Base-by-base conservation (phyloP, 2,888 invertebrate genomes). In the Blera fallax region DNA sequence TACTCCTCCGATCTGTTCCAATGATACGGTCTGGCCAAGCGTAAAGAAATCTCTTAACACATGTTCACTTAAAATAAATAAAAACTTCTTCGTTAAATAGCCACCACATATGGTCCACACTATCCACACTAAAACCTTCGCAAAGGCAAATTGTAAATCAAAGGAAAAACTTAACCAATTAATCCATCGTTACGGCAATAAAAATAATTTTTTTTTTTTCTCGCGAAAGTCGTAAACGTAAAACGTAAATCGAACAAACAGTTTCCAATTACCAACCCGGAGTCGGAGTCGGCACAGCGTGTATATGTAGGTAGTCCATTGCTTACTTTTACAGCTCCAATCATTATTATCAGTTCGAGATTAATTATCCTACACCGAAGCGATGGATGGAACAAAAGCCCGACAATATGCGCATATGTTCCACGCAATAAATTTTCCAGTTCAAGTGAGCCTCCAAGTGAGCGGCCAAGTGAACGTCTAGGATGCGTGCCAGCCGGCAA, bases 351-450 rank as follows among this genome's bases (percentile, higher is more conserved):
- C 84, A 84, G 84, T 70, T 70, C 58, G 43, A 64, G 70, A 70
- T 80, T 80, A 80, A 80, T 80, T 76, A 76, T 65, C 50, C 40
- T 52, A 52, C 70, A 54, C 27, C 52, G 16, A 32, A 54, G 16
- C 64, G 21, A 77, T 60, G 27, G 48, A 7, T 16, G 40, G 50
- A 76, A 69, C 34, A 84, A 79, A 74, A 79, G 64, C 1, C 73
- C 79, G 56, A 64, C 62, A 69, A 69, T 73, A 67, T 58, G 74
- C 34, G 50, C 84, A 76, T 64, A 83, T 72, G 80, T 85, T 85
- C 84, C 80, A 81, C 80, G 81, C 60, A 85, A 85, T 85, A 85
- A 85, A 85, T 80, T 85, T 85, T 76, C 60, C 76, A 74, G 76
- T 70, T 52, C 80, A 80, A 80, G 58, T 37, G 48, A 52, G 50